phyloP scores from a whole-genome alignment of 2,888 invertebrate species.

The Ectemnius continuus region DNA sequence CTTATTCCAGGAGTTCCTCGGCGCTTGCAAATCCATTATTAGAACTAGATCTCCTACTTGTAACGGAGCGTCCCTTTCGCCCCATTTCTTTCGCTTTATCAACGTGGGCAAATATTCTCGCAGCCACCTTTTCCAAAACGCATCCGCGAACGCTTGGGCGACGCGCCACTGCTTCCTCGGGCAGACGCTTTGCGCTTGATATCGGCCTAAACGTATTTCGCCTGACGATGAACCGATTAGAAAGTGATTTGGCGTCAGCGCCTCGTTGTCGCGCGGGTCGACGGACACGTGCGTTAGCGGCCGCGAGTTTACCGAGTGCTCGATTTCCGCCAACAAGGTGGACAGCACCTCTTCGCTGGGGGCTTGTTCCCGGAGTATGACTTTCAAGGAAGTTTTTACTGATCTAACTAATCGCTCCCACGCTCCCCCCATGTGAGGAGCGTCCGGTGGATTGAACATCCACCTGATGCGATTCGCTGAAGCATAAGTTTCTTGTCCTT shows the following conservation, averaged over 20 bases:
- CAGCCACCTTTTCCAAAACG: background rate
- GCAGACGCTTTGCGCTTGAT: no score
- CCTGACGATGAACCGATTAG: constrained; percentile 10
- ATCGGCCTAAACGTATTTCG: no score
- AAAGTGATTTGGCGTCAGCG: background rate
- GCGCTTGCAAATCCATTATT: background rate
- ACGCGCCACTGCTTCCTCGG: background rate
- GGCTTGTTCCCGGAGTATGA: background rate
- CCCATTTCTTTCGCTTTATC: background rate
- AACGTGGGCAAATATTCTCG: background rate
- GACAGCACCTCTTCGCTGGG: background rate
- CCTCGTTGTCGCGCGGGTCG: background rate
- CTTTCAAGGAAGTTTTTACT: background rate
- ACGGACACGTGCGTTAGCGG: background rate
- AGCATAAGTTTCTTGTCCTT: background rate
- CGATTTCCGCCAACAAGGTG: constrained; percentile 1
- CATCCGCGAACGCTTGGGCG: background rate
- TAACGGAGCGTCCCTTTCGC: background rate
- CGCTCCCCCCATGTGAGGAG: constrained; percentile 2
- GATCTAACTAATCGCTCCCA: constrained; percentile 1
- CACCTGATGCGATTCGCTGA: background rate
- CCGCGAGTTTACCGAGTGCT: constrained; percentile 3
- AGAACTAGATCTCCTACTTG: background rate
- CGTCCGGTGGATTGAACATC: constrained; percentile 1
- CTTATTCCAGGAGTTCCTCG: background rate